phyloP scores from a whole-genome alignment of 2,113 vertebrate genomes.

The Gallinago undulata region DNA sequence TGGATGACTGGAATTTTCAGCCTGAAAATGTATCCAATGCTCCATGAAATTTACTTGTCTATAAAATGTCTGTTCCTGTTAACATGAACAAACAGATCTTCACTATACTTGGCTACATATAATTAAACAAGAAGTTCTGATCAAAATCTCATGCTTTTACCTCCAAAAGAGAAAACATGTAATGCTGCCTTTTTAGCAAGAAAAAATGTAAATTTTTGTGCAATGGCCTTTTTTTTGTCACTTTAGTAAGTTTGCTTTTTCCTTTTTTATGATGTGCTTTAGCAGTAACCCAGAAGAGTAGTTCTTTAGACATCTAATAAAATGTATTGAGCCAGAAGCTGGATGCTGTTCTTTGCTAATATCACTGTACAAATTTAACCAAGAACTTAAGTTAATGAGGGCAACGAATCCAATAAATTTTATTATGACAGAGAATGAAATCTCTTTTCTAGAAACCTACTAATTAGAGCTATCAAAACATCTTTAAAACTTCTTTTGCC shows the following conservation, averaged over 20 bases:
- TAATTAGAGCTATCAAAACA: neutral
- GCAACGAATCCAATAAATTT: neutral
- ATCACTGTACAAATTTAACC: conserved; percentile 38
- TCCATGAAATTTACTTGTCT: conserved; percentile 70
- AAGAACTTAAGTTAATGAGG: conserved; percentile 29
- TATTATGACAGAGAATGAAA: neutral
- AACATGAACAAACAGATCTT: conserved; percentile 59
- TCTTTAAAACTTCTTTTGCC: neutral
- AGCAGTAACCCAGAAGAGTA: neutral
- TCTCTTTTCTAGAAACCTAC: neutral
- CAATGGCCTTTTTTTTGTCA: neutral
- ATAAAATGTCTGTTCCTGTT: conserved; percentile 62
- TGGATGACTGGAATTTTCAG: conserved; percentile 63
- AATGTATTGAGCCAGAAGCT: neutral
- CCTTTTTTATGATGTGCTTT: neutral
- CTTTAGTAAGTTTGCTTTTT: neutral
- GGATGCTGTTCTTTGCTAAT: neutral
- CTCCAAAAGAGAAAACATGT: neutral
- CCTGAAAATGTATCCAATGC: conserved; percentile 53
- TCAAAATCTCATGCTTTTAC: conserved; percentile 26
- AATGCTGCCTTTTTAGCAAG: neutral
- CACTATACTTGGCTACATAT: conserved; percentile 37
- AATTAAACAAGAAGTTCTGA: conserved; percentile 45
- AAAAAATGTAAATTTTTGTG: neutral
- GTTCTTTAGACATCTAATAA: neutral